Base-by-base conservation (phyloP, 2,113 vertebrate species). In the Suricata suricatta region DNA sequence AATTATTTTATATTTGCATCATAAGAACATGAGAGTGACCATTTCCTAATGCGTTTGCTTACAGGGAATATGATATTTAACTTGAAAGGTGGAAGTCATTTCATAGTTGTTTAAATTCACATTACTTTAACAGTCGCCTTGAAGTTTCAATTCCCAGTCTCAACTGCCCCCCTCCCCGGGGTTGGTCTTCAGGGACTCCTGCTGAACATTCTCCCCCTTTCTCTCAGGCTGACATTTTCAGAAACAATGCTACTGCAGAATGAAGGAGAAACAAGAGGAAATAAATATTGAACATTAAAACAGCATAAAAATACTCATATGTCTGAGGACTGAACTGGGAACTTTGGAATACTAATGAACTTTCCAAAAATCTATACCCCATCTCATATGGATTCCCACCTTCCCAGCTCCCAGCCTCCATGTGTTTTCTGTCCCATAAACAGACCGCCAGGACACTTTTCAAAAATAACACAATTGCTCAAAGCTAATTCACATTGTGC, bases 1-100 rank as follows among this genome's bases (percentile, higher is more conserved):
- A 92, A 87, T 96, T 95, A 94, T 87, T 95, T 97, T 64, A 52
- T 50, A 81, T 92, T 95, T 94, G 21, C 69, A 93, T 80, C 74
- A 90, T 64, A 87, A 72, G 64, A 88, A 92, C 68, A 16, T 10
- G 41, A 74, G 82, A 95, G 33, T 88, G 84, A 84, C 83, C 80
- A 54, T 84, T 84, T 92, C 35, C 79, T 77, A 89, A 90, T 74
- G 77, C 83, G 71, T 81, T 52, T 88, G 57, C 74, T 96, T 92
- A 94, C 27, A 77, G 91, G 44, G 71, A 88, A 52, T 90, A 83
- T 44, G 83, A 47, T 93, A 82, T 90, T 97, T 97, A 96, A 92
- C 50, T 92, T 93, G 87, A 98, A 92, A 96, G 68, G 50, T 66
- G 57, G 80, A 94, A 90, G 71, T 90, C 83, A 90, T 88, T 96